Evolutionary conservation across 1,140 invertebrate species (phyloP).

Genomic region (Parapsyche elsis): DNA sequence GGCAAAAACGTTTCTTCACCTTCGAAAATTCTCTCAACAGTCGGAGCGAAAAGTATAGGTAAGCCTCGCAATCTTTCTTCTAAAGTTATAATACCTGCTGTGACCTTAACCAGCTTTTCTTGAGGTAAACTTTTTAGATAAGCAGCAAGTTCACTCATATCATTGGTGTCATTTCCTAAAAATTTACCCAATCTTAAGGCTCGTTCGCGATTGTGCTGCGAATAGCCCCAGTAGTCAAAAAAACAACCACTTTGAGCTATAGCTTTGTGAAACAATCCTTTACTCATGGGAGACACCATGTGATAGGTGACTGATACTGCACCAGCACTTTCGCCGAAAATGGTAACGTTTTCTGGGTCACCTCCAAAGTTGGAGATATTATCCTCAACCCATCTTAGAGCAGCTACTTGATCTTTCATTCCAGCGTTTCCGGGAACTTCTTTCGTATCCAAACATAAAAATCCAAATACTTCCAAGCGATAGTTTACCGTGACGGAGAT

Average conservation of each 20-base stretch:
- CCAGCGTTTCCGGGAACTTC: slow-evolving; percentile 75
- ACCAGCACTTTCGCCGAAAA: slow-evolving; percentile 81
- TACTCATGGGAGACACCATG: slow-evolving; percentile 75
- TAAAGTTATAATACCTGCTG: slow-evolving; percentile 57
- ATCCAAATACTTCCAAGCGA: slow-evolving; percentile 73
- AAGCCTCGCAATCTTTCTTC: slow-evolving; percentile 63
- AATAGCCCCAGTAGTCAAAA: slow-evolving; percentile 59
- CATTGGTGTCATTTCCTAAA: slow-evolving; percentile 64
- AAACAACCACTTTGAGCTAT: slow-evolving; percentile 74
- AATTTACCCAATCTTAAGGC: slow-evolving; percentile 61
- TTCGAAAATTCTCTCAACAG: slow-evolving; percentile 63
- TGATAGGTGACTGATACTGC: slow-evolving; percentile 75
- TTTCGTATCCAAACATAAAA: slow-evolving; percentile 69
- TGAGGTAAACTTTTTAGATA: slow-evolving; percentile 65
- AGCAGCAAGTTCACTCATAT: slow-evolving; percentile 61
- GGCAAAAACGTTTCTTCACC: slow-evolving; percentile 61
- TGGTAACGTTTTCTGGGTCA: slow-evolving; percentile 75
- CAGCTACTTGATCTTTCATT: slow-evolving; percentile 73
- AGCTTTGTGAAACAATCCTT: slow-evolving; percentile 67
- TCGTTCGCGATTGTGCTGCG: slow-evolving; percentile 58
- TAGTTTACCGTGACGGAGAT: slow-evolving; percentile 78
- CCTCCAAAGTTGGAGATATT: slow-evolving; percentile 75
- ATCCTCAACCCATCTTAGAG: slow-evolving; percentile 62
- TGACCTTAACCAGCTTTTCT: slow-evolving; percentile 60
- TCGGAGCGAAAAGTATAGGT: slow-evolving; percentile 63